Evolutionary conservation across 2,113 vertebrate genomes (phyloP), one percentile per base, ranked within the genome.

Genomic region (Syngnathus scovelli): DNA sequence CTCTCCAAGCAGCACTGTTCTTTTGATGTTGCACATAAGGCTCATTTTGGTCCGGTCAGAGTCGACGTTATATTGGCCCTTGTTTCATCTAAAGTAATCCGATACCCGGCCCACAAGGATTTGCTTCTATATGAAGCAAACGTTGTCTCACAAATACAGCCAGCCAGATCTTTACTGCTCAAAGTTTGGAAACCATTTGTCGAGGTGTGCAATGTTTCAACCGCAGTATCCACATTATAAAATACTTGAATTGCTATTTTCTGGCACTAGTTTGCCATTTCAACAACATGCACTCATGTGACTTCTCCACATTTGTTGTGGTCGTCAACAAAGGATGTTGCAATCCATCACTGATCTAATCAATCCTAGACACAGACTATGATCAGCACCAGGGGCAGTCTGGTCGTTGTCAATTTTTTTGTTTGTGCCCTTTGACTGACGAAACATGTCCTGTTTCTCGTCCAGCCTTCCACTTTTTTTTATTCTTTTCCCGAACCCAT

Each of bases 401-500:
- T 66, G 68, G 66, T 74, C 74, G 62, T 58, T 67, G 27, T 33
- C 27, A 74, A 61, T 66, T 62, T 72, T 61, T 58, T 43, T 63
- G n/a, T 19, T 67, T 78, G 73, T 37, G 75, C 52, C 79, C 83
- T 74, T 76, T 86, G 85, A 86, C 78, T 85, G 64, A 43, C 67
- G 80, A 78, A 85, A 84, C 74, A 78, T 85, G 87, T 78, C 86
- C 86, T 80, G 85, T 78, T 85, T 89, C 79, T 72, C 74, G 72
- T 80, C 65, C 77, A 65, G 81, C 65, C 70, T 74, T 85, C 76
- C 83, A 76, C 72, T 76, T 76, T 66, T 66, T 84, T 77, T 83
- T 66, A 78, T 76, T 85, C 71, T 80, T 80, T 72, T 72, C 61
- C 56, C 70, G 63, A 86, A 76, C 70, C 79, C 46, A 23, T 69